Base-by-base conservation (phyloP, 2,888 invertebrate species). In the Lithophane ornitopus region DNA sequence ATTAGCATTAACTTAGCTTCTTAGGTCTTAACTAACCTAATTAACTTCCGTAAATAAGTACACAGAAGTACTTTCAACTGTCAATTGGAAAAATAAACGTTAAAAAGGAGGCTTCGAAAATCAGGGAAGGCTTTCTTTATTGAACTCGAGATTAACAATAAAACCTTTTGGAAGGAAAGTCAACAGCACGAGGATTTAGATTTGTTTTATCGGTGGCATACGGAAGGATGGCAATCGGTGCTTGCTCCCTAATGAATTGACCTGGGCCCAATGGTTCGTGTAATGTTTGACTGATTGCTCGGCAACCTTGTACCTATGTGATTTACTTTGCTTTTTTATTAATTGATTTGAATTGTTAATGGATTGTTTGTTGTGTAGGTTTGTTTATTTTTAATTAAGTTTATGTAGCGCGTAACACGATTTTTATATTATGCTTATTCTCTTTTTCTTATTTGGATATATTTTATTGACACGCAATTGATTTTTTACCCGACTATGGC, bases 231-330 rank as follows among this genome's bases (percentile, higher is more conserved):
- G 82, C 59, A 62, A 58, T 65, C 62, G 85, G 67, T 78, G 82
- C 80, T 77, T 76, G 80, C 85, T 91, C 87, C 90, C 87, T 90
- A 91, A 91, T 91, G 91, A 91, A 87, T 89, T 88, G 91, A 87
- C 84, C 87, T 84, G 85, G 71, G 84, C 81, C 78, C 87, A 86
- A 90, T 89, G 86, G 88, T 54, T 85, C 85, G 85, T 87, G 82
- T 90, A 78, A 88, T 88, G 74, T 81, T 82, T 80, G 77, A 89
- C 87, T 79, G 89, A 89, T 87, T 79, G 78, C 82, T 78, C 75
- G 65, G 69, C 71, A 26, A 68, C 70, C 86, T 68, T 66, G 73
- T 65, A 39, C 66, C 26, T 62, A 69, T 65, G 74, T 56, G 65
- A 86, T 81, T 81, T 72, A 78, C 61, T 85, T 76, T 52, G 62